phyloP scores from a whole-genome alignment of 92 coral and sea anemone genomes.

The Paragorgia papillata region DNA sequence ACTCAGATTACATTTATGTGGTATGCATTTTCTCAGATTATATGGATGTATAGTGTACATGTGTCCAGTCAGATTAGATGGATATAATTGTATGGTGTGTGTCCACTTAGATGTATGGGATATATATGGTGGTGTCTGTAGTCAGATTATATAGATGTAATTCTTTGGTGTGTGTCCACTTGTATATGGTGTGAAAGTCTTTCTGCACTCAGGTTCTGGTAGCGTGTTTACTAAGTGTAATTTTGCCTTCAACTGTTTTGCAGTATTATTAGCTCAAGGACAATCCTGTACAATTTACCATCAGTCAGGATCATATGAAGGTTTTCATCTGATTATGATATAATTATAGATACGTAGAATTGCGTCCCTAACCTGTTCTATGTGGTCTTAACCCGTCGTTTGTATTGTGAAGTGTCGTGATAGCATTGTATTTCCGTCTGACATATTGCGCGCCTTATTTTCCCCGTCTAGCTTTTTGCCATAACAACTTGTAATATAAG shows the following conservation, averaged over 20 bases:
- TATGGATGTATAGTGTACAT: too few species aligned
- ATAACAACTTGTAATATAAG: neutral
- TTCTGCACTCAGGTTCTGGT: too few species aligned
- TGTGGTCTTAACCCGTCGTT: neutral
- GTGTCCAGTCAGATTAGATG: too few species aligned
- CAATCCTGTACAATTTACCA: slow-evolving; percentile 33
- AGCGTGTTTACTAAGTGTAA: slow-evolving; percentile 11
- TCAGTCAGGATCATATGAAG: slow-evolving; percentile 13
- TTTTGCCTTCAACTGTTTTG: slow-evolving; percentile 36
- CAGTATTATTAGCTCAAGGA: slow-evolving; percentile 42
- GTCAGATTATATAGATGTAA: too few species aligned
- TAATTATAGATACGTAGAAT: neutral
- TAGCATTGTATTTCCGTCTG: neutral
- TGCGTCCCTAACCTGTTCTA: neutral
- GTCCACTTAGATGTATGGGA: too few species aligned
- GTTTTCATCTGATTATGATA: slow-evolving; percentile 37
- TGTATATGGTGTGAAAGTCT: too few species aligned
- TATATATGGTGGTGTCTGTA: too few species aligned
- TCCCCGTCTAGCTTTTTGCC: neutral
- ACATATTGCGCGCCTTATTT: neutral
- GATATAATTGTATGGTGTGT: too few species aligned
- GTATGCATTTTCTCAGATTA: too few species aligned
- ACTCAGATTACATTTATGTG: too few species aligned
- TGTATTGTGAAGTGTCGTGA: neutral
- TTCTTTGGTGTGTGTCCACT: too few species aligned